A percentile compares a stretch with the other conserved stretches of the same genome.
These are phyloP conservation scores for human (Homo sapiens) DNA, from an alignment of 2,113 vertebrate species.

Conservation along the genomic window DNA sequence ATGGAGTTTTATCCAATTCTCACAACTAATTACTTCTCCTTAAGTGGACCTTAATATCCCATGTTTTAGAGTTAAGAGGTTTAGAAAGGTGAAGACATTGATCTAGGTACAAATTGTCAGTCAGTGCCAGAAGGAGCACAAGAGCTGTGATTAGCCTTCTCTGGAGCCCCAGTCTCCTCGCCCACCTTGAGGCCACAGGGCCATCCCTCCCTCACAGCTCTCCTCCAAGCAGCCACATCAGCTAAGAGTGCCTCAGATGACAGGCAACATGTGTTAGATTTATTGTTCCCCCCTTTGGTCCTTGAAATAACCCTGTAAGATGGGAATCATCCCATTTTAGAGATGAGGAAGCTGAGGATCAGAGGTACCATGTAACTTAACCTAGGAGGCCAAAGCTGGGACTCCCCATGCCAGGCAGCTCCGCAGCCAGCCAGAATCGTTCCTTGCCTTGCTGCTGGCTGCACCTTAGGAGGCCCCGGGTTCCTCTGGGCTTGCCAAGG, in stretches of 20 bases:
- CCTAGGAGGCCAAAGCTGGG: not conserved
- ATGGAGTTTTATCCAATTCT: not conserved
- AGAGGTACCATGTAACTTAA: not conserved
- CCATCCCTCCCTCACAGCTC: not conserved
- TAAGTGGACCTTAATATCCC: not conserved
- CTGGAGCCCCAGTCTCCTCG: not conserved
- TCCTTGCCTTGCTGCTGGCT: not conserved
- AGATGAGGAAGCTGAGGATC: not conserved
- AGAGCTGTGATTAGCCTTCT: not conserved
- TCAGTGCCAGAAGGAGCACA: not conserved
- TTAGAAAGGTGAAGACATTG: not conserved
- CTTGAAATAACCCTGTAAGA: not conserved
- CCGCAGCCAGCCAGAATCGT: fast-evolving
- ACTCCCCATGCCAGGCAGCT: fast-evolving
- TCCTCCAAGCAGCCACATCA: not conserved
- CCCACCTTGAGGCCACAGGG: not conserved
- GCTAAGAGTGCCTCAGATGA: not conserved
- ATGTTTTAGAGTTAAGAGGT: not conserved
- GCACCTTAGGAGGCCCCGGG: fast-evolving
- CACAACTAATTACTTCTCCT: not conserved
- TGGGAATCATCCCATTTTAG: not conserved
- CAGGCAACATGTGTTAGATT: not conserved
- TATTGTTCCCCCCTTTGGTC: not conserved
- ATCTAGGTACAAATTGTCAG: not conserved
- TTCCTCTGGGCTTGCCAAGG: not conserved